Percentiles rank a stretch among this genome's conserved stretches.
phyloP scores from a whole-genome alignment of 2,113 vertebrate genomes.

The Larimichthys crocea region DNA sequence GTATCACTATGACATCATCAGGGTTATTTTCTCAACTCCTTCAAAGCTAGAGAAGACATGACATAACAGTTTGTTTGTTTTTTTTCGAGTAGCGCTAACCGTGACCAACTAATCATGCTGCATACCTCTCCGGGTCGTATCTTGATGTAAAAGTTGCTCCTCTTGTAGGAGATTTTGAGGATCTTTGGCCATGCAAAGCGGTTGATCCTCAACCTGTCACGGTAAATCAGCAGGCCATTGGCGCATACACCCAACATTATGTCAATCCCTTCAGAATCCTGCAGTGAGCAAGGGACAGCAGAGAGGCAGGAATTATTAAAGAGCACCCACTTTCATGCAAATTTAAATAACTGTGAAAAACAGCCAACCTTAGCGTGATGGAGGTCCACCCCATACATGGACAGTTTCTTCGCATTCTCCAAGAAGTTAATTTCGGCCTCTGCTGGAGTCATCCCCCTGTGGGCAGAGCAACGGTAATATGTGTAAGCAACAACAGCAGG shows the following conservation, averaged over 20 bases:
- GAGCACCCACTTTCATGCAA: neutral
- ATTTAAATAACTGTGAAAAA: neutral
- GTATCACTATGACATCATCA: neutral
- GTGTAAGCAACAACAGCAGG: conserved; percentile 47
- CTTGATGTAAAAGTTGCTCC: conserved; percentile 99
- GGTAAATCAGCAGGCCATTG: conserved; percentile 97
- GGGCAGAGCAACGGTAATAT: conserved; percentile 50
- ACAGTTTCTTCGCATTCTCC: conserved; percentile 98
- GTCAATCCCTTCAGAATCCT: conserved; percentile 99
- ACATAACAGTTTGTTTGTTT: neutral
- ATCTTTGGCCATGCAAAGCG: conserved; percentile 99
- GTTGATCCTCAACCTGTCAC: conserved; percentile 97
- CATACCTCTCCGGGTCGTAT: conserved; percentile 96
- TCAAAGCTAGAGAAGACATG: neutral
- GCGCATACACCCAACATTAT: conserved; percentile 98
- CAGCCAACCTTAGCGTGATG: conserved; percentile 95
- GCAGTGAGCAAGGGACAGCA: conserved; percentile 28
- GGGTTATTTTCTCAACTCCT: neutral
- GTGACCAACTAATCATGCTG: neutral
- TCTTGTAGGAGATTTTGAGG: conserved; percentile 99
- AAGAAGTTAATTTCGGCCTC: conserved; percentile 99
- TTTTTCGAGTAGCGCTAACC: neutral
- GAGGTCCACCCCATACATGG: conserved; percentile 98
- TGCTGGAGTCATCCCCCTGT: conserved; percentile 96
- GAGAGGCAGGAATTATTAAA: conserved; percentile 1